Conservation (phyloP, 2,797 vertebrate species). For the Caiman crocodilus region DNA sequence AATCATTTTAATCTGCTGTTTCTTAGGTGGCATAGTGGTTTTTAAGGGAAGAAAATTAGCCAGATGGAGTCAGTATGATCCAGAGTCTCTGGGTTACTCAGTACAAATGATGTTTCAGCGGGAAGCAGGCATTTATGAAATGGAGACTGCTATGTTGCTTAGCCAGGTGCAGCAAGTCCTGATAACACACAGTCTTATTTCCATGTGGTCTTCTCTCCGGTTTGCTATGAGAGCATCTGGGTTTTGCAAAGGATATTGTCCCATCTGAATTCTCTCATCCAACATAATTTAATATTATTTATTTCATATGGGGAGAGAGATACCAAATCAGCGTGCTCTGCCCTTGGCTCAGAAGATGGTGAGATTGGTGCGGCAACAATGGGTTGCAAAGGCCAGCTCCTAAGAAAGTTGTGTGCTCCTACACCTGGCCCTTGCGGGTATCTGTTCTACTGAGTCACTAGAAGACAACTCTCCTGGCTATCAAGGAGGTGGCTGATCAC, state of each 20-base stretch:
- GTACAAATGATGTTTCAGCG: background rate
- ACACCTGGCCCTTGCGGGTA: background rate
- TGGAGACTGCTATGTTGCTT: background rate
- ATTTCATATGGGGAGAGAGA: background rate
- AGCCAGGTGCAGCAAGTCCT: accelerated
- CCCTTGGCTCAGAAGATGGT: background rate
- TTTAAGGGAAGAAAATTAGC: background rate
- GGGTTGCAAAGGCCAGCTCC: background rate
- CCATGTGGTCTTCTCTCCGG: background rate
- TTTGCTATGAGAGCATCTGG: background rate
- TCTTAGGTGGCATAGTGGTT: background rate
- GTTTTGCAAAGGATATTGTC: background rate
- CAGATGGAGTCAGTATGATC: background rate
- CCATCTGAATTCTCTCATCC: accelerated
- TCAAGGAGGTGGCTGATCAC: background rate
- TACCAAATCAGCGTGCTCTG: background rate
- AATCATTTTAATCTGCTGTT: background rate
- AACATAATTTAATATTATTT: background rate
- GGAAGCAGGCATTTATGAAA: accelerated
- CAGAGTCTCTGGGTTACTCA: background rate
- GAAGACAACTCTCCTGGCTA: background rate
- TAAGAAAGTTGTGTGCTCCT: background rate
- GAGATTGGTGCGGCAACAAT: background rate
- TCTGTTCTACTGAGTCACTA: background rate
- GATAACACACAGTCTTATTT: background rate